Evolutionary conservation across 1,140 invertebrate species (phyloP).

Genomic region (Drosophila albomicans): DNA sequence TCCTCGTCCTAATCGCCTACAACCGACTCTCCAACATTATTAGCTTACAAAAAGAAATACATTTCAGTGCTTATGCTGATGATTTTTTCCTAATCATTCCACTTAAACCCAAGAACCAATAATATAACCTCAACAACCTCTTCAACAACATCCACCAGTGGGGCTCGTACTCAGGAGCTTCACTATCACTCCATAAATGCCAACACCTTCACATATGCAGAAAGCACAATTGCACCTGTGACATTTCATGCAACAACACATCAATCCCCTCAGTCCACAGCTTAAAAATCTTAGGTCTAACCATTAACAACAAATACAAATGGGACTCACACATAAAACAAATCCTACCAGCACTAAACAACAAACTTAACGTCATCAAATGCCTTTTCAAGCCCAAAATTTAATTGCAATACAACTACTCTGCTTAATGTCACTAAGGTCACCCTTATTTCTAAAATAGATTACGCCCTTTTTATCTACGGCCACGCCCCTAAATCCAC

Average conservation of each 20-base stretch:
- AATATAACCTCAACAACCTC: no score
- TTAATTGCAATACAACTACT: not conserved
- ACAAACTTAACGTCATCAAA: slow-evolving; percentile 6
- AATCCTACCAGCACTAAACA: not conserved
- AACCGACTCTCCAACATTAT: slow-evolving; percentile 6
- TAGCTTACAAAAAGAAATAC: not conserved
- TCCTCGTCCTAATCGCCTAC: not conserved
- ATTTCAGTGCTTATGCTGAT: no score
- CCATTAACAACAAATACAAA: no score
- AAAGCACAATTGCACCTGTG: slow-evolving; percentile 4
- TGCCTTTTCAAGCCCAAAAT: not conserved
- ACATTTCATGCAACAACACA: slow-evolving; percentile 15
- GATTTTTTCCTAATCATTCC: no score
- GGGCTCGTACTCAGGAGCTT: no score
- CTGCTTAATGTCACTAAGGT: not conserved
- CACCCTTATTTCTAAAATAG: not conserved
- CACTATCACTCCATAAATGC: not conserved
- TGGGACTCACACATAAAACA: slow-evolving; percentile 8
- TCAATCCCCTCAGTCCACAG: no score
- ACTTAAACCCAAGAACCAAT: no score
- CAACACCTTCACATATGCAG: slow-evolving; percentile 27
- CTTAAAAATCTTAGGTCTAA: no score
- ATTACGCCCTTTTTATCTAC: no score
- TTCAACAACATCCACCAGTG: no score
- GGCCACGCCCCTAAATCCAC: no score